Evolutionary conservation across 1,140 invertebrate species (phyloP).

Genomic region (Conus ventricosus): DNA sequence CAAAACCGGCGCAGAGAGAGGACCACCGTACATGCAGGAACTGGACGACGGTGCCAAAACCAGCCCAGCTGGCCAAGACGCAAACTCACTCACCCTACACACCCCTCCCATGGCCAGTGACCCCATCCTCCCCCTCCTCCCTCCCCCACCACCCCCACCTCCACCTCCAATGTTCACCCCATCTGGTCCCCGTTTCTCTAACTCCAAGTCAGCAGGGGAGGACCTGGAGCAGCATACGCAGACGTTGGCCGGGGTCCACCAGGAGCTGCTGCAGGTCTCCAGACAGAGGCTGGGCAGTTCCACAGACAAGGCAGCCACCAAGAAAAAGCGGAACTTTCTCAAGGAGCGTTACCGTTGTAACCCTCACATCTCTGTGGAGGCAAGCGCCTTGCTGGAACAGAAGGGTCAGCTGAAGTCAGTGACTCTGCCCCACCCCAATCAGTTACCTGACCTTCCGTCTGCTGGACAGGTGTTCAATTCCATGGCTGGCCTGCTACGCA

Average conservation of each 20-base stretch:
- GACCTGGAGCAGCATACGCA: not conserved
- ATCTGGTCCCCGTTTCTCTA: not conserved
- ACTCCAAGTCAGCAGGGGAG: not conserved
- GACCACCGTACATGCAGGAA: not conserved
- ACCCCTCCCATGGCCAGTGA: too few relatives aligned
- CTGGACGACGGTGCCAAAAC: not conserved
- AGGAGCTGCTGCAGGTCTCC: slow-evolving; percentile 23
- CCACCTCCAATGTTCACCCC: slow-evolving; percentile 27
- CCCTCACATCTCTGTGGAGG: slow-evolving; percentile 44
- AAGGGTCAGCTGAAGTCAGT: slow-evolving; percentile 50
- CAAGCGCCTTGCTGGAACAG: slow-evolving; percentile 50
- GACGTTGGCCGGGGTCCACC: not conserved
- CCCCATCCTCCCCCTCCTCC: not conserved
- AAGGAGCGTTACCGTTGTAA: slow-evolving; percentile 20
- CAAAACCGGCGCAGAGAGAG: not conserved
- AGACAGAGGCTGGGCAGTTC: not conserved
- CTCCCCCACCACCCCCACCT: slow-evolving; percentile 45
- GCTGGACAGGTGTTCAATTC: slow-evolving; percentile 43
- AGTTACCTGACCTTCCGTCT: slow-evolving; percentile 47
- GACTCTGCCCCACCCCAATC: slow-evolving; percentile 53
- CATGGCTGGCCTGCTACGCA: slow-evolving; percentile 57
- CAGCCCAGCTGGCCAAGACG: not conserved
- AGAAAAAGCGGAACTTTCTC: slow-evolving; percentile 15
- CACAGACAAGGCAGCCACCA: not conserved
- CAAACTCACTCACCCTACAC: too few relatives aligned